phyloP scores from a whole-genome alignment of 2,113 vertebrate genomes.

The Petrocephalus zakoni region DNA sequence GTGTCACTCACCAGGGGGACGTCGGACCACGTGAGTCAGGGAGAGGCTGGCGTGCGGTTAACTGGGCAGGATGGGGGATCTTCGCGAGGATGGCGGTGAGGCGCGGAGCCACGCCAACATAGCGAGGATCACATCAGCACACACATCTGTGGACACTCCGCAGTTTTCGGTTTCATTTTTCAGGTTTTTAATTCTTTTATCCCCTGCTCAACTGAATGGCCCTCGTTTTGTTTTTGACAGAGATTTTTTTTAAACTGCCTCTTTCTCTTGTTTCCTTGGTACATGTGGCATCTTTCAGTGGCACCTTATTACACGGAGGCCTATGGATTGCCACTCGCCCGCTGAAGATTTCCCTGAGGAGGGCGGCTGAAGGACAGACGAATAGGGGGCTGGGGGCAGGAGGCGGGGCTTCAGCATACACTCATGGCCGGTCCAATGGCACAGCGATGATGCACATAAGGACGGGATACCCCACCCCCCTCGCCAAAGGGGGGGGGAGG shows the following conservation, averaged over 20 bases:
- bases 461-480: background rate
- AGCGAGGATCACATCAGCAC: slow-evolving; percentile 41
- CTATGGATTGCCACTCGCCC: slow-evolving; percentile 29
- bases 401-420: background rate
- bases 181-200: slow-evolving; percentile 10
- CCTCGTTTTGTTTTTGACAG: slow-evolving; percentile 39
- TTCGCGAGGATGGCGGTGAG: background rate
- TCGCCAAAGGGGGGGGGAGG: background rate
- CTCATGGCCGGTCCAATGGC: background rate
- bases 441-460: background rate
- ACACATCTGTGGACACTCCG: slow-evolving; percentile 42
- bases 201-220: background rate
- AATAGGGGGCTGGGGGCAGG: background rate
- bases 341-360: slow-evolving; percentile 32
- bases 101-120: slow-evolving; percentile 24
- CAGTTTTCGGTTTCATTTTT: slow-evolving; percentile 13
- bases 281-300: slow-evolving; percentile 49
- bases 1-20: background rate
- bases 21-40: background rate
- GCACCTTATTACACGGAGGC: slow-evolving; percentile 42
- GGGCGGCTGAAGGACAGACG: slow-evolving; percentile 1
- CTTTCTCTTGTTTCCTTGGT: slow-evolving; percentile 34
- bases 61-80: background rate
- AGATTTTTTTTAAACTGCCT: slow-evolving; percentile 4
- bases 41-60: background rate